phyloP scores from a whole-genome alignment of 2,888 invertebrate species.

The Ceratothoa steindachneri region DNA sequence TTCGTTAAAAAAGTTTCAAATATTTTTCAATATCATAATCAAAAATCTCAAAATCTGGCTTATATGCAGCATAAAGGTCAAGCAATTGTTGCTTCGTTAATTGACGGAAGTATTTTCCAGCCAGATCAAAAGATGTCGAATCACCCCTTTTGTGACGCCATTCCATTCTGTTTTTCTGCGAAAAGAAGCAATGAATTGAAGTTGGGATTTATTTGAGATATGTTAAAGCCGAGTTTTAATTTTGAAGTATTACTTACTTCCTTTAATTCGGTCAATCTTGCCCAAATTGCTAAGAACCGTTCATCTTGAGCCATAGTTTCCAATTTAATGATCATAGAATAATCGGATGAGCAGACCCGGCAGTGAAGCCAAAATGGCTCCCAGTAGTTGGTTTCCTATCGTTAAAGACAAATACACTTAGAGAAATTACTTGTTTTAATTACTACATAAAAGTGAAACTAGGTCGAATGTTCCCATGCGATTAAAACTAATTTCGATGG shows the following conservation, averaged over 20 bases:
- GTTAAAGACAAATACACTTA: no score
- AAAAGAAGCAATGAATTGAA: no score
- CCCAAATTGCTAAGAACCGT: neutral
- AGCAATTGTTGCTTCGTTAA: neutral
- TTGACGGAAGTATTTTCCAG: neutral
- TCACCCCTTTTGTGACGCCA: neutral
- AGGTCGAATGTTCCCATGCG: no score
- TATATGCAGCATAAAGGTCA: neutral
- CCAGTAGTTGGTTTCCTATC: neutral
- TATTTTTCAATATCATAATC: constrained; percentile 3
- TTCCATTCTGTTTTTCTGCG: neutral
- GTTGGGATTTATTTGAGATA: no score
- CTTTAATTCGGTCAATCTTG: neutral
- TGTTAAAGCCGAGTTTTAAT: no score
- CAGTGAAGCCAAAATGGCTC: neutral
- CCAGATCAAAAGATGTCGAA: neutral
- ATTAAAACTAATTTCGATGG: no score
- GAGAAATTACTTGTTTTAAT: no score
- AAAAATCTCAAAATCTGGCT: neutral
- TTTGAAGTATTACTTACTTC: no score
- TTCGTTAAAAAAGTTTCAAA: no score
- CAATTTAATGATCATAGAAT: neutral
- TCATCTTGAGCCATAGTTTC: neutral
- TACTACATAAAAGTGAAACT: no score
- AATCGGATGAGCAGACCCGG: neutral